Evolutionary conservation across 2,797 vertebrate species (phyloP).

Genomic region (Sebastolobus alascanus): DNA sequence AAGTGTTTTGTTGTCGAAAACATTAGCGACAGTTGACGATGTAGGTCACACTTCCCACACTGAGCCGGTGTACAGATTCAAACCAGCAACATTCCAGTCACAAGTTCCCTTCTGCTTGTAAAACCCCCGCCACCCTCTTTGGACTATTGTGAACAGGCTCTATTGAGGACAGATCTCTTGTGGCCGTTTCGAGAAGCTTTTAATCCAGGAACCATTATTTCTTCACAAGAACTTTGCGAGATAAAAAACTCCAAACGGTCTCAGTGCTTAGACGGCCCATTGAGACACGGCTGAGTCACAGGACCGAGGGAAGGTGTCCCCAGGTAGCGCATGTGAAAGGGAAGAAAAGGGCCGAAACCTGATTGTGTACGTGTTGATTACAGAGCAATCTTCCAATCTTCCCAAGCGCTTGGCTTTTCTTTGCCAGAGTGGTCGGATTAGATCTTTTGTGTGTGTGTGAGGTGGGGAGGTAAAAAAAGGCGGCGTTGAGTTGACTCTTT

Average conservation of each 20-base stretch:
- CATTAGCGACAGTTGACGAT: neutral
- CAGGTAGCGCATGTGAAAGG: conserved; percentile 75
- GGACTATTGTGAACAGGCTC: conserved; percentile 61
- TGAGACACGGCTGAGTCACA: conserved; percentile 77
- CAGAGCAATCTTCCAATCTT: conserved; percentile 85
- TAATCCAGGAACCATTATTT: conserved; percentile 73
- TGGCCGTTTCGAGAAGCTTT: conserved; percentile 73
- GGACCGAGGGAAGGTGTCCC: conserved; percentile 79
- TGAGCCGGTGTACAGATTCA: neutral
- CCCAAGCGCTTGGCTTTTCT: conserved; percentile 82
- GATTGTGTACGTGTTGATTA: conserved; percentile 84
- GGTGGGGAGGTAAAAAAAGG: conserved; percentile 12
- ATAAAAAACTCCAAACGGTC: conserved; percentile 73
- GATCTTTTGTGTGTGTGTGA: conserved; percentile 71
- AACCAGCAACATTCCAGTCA: conserved; percentile 44
- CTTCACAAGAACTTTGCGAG: conserved; percentile 74
- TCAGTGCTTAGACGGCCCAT: conserved; percentile 67
- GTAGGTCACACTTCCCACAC: conserved; percentile 25
- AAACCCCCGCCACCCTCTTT: conserved; percentile 41
- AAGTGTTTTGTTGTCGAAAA: neutral
- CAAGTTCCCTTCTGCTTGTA: conserved; percentile 25
- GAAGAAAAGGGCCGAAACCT: conserved; percentile 78
- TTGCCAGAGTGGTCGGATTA: conserved; percentile 68
- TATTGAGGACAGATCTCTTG: conserved; percentile 80
- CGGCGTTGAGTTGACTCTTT: conserved; percentile 69